Conservation (phyloP, 2,797 vertebrate genomes). For the Pipistrellus pipistrellus region DNA sequence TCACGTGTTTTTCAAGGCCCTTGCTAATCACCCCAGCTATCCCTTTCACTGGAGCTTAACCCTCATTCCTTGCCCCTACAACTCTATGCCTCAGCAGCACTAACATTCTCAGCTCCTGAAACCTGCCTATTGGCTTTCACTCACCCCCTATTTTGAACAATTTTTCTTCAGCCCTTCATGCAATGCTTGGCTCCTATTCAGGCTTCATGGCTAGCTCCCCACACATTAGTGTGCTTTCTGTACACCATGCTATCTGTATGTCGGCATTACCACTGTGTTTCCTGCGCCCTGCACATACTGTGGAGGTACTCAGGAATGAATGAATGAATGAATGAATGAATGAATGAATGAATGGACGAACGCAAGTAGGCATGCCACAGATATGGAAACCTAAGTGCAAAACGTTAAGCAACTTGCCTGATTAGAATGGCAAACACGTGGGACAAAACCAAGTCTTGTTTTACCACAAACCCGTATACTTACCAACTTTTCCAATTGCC, state of each 20-base stretch:
- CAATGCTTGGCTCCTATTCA: neutral
- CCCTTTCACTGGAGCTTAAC: neutral
- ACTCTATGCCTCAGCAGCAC: neutral
- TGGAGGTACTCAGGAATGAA: neutral
- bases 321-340: neutral
- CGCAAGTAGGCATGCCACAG: neutral
- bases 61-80: neutral
- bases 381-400: neutral
- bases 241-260: neutral
- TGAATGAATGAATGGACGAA: neutral
- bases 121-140: neutral
- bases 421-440: neutral
- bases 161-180: neutral
- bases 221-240: neutral
- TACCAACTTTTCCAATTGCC: neutral
- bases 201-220: neutral
- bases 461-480: neutral
- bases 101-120: neutral
- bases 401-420: conserved; percentile 31
- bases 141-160: neutral
- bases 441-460: conserved; percentile 9
- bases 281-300: neutral
- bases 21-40: neutral
- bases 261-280: neutral
- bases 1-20: neutral